These are phyloP conservation scores for Criorhina ranunculi DNA, from an alignment of 2,888 invertebrate genomes.

Conservation along the genomic window DNA sequence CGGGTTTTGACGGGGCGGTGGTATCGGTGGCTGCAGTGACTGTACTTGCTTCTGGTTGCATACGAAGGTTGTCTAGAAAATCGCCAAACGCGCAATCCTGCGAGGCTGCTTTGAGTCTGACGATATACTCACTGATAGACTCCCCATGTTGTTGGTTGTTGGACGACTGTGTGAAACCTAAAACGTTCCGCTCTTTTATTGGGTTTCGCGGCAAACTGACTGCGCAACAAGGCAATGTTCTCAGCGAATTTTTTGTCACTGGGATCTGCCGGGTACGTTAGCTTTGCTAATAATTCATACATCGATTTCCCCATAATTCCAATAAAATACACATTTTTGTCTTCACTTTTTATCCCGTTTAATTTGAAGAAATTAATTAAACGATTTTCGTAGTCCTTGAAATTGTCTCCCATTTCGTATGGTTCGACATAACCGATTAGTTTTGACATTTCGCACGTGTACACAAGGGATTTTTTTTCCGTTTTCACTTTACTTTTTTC, in stretches of 20 bases:
- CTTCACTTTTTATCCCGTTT: not conserved
- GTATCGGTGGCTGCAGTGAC: too few relatives aligned
- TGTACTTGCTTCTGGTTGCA: too few relatives aligned
- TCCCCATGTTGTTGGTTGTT: slow-evolving; percentile 12
- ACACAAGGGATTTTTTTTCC: too few relatives aligned
- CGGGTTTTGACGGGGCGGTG: too few relatives aligned
- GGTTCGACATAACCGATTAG: slow-evolving; percentile 3
- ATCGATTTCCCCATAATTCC: slow-evolving; percentile 2
- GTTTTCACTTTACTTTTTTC: too few relatives aligned
- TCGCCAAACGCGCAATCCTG: slow-evolving; percentile 15
- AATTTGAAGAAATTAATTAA: too few relatives aligned
- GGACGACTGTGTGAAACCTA: slow-evolving; percentile 2
- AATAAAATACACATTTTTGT: slow-evolving; percentile 9
- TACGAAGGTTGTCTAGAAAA: not conserved
- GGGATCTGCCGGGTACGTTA: not conserved
- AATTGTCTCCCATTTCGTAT: slow-evolving; percentile 4
- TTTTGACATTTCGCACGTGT: slow-evolving; percentile 18
- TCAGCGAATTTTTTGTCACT: too few relatives aligned
- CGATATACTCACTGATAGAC: not conserved
- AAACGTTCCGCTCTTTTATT: slow-evolving; percentile 12
- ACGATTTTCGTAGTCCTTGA: slow-evolving; percentile 9
- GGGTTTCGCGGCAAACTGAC: too few relatives aligned
- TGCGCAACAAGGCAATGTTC: slow-evolving; percentile 2
- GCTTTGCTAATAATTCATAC: not conserved
- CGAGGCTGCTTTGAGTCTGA: slow-evolving; percentile 3